Percentiles rank a stretch among this genome's conserved stretches.
Evolutionary conservation across 2,888 invertebrate genomes (phyloP).

Genomic region (Stenchaetothrips biformis): DNA sequence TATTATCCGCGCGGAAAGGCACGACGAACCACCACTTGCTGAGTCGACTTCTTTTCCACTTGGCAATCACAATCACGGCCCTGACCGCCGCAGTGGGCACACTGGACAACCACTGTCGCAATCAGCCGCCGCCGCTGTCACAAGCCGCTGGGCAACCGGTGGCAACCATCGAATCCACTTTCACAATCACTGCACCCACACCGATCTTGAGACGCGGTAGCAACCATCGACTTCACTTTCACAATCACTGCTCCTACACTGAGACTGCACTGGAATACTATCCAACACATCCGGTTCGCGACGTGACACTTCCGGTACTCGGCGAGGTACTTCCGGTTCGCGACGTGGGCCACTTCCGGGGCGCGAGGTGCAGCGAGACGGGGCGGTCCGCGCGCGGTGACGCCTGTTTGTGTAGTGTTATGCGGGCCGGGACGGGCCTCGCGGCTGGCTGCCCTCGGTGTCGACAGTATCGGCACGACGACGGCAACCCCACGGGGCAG

Average conservation of each 20-base stretch:
- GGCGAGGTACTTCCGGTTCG: too few relatives aligned
- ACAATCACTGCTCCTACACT: neutral
- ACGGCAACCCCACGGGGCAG: neutral
- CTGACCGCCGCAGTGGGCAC: too few relatives aligned
- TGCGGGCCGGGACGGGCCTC: neutral
- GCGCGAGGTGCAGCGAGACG: neutral
- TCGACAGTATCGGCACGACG: conserved; percentile 13
- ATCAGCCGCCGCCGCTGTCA: neutral
- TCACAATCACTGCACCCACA: neutral
- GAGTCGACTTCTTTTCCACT: too few relatives aligned
- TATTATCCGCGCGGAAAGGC: neutral
- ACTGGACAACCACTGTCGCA: too few relatives aligned
- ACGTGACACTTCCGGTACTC: too few relatives aligned
- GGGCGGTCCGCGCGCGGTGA: neutral
- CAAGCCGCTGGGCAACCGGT: neutral
- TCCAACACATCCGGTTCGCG: neutral
- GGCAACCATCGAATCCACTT: too few relatives aligned
- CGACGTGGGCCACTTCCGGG: too few relatives aligned
- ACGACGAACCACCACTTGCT: too few relatives aligned
- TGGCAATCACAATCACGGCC: too few relatives aligned
- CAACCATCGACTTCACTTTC: neutral
- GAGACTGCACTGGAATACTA: neutral
- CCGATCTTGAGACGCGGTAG: too few relatives aligned
- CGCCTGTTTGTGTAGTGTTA: conserved; percentile 3
- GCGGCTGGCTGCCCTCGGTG: neutral